Base-by-base conservation (phyloP, 2,113 vertebrate species). In the Myiopsitta monachus region DNA sequence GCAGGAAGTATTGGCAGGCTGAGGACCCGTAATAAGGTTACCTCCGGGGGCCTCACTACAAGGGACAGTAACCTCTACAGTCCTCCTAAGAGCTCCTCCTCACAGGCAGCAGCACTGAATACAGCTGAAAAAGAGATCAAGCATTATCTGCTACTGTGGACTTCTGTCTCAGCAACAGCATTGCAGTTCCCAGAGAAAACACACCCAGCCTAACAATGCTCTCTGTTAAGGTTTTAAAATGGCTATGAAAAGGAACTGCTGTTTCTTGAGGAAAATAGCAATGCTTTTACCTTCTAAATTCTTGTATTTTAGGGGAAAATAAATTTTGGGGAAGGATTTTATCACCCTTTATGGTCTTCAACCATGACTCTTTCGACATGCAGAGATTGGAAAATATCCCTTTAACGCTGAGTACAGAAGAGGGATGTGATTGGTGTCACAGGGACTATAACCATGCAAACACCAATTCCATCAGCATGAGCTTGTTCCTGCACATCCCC, bases 11-110 rank as follows among this genome's bases (percentile, higher is more conserved):
- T 2, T 38, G 44, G 16, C 39, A 69, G 59, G 28, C 36, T 81
- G 22, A 55, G 38, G 52, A 38, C 9, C 5, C 28, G 61, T 39
- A 47, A 18, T 7, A 47, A 75, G 21, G 4, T 14, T 74, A 33
- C 46, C 41, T 28, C 19, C n/a, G 30, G 7, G 31, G 24, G 1
- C 15, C 30, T 43, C 1, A 3, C 6, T n/a, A 28, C 4, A 8
- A 9, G 31, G 33, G 10, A 36, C 49, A 46, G 44, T 30, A 76
- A 43, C 7, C 5, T 41, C 39, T 10, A 24, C 59, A 80, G 1
- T 6, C 31, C 18, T 11, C 6, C 30, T 36, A 54, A 39, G 16
- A 47, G 39, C 46, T 39, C 33, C 10, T 46, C 33, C 38, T 52
- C 44, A 19, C 36, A 67, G 31, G 19, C 46, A 82, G 43, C 28